Percentiles rank a stretch among this genome's conserved stretches.
These are phyloP conservation scores for Abrostola triplasia DNA, from an alignment of 2,888 invertebrate genomes.

Conservation along the genomic window DNA sequence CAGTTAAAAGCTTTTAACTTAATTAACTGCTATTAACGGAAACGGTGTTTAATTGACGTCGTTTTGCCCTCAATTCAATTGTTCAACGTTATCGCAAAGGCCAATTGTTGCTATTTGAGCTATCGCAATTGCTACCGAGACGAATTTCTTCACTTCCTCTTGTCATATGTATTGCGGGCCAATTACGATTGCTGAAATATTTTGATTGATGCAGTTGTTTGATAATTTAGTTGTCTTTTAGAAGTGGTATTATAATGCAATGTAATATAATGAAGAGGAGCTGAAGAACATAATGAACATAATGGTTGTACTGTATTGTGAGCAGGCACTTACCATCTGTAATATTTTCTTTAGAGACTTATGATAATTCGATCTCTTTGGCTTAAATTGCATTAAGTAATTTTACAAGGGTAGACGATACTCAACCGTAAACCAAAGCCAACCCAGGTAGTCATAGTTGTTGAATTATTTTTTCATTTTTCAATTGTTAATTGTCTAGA, in stretches of 20 bases:
- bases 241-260: constrained; percentile 12
- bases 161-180: constrained; percentile 30
- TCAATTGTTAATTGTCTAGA: too few species aligned
- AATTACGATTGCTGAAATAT: constrained; percentile 36
- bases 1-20: constrained; percentile 77
- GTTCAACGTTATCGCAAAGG: constrained; percentile 66
- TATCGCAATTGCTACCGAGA: constrained; percentile 50
- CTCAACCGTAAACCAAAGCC: too few species aligned
- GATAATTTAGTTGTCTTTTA: constrained; percentile 26
- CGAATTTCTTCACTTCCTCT: constrained; percentile 49
- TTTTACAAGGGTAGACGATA: too few species aligned
- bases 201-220: constrained; percentile 37
- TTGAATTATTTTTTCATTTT: too few species aligned
- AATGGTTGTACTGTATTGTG: background rate
- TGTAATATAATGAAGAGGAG: background rate
- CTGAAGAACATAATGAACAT: constrained; percentile 18
- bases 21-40: constrained; percentile 78
- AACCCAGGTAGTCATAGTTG: too few species aligned
- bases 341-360: too few species aligned
- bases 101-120: constrained; percentile 69
- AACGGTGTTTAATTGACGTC: constrained; percentile 84
- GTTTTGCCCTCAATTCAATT: constrained; percentile 79
- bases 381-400: too few species aligned
- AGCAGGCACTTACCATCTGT: too few species aligned
- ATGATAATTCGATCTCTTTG: too few species aligned